These are phyloP conservation scores for Ommatoiulus sabulosus DNA, from an alignment of 2,888 invertebrate species.

Conservation along the genomic window DNA sequence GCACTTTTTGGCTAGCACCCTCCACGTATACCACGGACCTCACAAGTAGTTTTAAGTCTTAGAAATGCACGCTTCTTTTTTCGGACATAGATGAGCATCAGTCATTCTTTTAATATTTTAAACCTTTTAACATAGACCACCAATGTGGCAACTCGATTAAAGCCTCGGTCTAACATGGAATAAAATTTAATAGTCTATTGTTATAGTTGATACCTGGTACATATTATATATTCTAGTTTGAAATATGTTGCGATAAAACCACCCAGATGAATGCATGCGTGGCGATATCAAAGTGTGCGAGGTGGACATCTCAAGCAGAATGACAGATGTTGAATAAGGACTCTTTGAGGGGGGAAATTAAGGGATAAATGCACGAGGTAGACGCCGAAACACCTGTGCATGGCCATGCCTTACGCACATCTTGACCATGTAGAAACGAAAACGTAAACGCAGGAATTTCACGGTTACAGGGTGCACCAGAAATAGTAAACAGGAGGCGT, in stretches of 20 bases:
- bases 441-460: conserved; percentile 11
- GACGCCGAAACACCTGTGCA: conserved; percentile 21
- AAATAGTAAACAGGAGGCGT: not conserved
- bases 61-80: conserved; percentile 21
- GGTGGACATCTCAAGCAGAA: conserved; percentile 40
- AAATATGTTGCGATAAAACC: conserved; percentile 43
- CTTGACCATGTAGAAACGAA: not conserved
- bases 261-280: conserved; percentile 40
- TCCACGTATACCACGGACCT: not conserved
- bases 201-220: conserved; percentile 24
- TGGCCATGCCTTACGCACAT: not conserved
- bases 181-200: conserved; percentile 43
- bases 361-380: conserved; percentile 1
- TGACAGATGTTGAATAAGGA: conserved; percentile 43
- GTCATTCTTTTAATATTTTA: conserved; percentile 36
- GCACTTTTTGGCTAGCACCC: not conserved
- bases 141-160: conserved; percentile 43
- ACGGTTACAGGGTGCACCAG: not conserved
- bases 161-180: conserved; percentile 32
- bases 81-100: conserved; percentile 17
- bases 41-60: conserved; percentile 31
- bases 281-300: conserved; percentile 36
- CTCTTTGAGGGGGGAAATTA: conserved; percentile 4
- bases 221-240: conserved; percentile 30
- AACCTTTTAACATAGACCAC: conserved; percentile 30